A percentile compares a stretch with the other conserved stretches of the same genome.
phyloP scores from a whole-genome alignment of 1,140 invertebrate genomes.

The Frieseomelitta varia region DNA sequence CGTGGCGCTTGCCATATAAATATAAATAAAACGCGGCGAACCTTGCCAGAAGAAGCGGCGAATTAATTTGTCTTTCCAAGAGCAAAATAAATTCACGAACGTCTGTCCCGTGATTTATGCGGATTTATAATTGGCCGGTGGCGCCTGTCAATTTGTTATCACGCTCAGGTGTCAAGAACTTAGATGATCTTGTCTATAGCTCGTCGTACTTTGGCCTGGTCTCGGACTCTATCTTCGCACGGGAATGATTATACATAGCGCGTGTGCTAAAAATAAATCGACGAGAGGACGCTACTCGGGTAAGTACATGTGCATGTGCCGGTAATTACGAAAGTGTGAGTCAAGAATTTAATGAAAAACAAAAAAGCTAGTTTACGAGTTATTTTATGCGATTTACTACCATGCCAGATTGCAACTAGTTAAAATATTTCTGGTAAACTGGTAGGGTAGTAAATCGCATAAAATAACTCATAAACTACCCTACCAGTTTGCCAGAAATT shows the following conservation, averaged over 20 bases:
- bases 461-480: no score
- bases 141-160: neutral
- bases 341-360: no score
- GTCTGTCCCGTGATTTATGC: neutral
- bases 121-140: neutral
- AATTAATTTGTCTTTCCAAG: no score
- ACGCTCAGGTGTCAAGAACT: neutral
- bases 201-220: neutral
- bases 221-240: neutral
- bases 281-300: neutral
- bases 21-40: neutral
- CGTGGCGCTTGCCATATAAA: neutral
- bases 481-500: no score
- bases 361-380: no score
- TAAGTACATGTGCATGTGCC: no score
- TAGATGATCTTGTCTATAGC: neutral
- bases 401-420: no score
- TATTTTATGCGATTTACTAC: no score
- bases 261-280: neutral
- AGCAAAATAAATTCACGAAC: neutral
- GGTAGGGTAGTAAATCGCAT: no score
- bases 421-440: no score
- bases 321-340: no score
- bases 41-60: no score
- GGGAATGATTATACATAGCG: neutral